Evolutionary conservation across 2,797 vertebrate genomes (phyloP), one percentile per base, ranked within the genome.

Genomic region (Amphiprion clarkii): DNA sequence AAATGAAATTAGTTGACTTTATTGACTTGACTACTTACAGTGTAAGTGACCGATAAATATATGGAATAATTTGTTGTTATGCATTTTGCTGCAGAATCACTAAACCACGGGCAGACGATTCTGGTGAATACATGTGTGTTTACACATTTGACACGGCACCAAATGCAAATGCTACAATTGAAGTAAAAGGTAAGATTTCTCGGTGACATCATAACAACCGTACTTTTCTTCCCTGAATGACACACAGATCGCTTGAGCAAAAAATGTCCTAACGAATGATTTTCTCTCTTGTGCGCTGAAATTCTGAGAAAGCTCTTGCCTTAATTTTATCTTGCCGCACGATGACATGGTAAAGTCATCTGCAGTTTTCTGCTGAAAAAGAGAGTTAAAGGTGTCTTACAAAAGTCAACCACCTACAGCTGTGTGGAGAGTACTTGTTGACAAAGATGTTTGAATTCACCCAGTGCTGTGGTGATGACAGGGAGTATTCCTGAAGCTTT

Each of bases 81-180:
- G 79, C 85, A 25, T 84, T 81, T 87, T 85, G 79, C 89, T 94
- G 65, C 93, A 99, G 98, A 94, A 95, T 99, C 82, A 63, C 1
- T 75, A 99, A 98, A 93, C 94, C 97, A 40, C 95, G 96, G 87
- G 95, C 97, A 19, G 98, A 99, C 1, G 97, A 97, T 87, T 97
- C 98, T 9, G 98, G 98, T 54, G 97, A 98, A 88, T 99, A 99
- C 91, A 95, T 97, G 94, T 99, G 98, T 39, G 97, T 99, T 68
- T 99, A 96, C 90, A 96, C 96, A 72, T 99, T 99, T 86, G 74
- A 92, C 61, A 94, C 87, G 79, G 96, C 97, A 16, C 97, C 97
- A 29, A 93, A 96, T 84, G 97, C 96, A 91, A 99, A 99, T 29
- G 96, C 97, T 70, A 97, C 98, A 83, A 98, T 99, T 84, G 97